Conservation (phyloP, 92 coral and sea anemone species). For the Scolanthus callimorphus region DNA sequence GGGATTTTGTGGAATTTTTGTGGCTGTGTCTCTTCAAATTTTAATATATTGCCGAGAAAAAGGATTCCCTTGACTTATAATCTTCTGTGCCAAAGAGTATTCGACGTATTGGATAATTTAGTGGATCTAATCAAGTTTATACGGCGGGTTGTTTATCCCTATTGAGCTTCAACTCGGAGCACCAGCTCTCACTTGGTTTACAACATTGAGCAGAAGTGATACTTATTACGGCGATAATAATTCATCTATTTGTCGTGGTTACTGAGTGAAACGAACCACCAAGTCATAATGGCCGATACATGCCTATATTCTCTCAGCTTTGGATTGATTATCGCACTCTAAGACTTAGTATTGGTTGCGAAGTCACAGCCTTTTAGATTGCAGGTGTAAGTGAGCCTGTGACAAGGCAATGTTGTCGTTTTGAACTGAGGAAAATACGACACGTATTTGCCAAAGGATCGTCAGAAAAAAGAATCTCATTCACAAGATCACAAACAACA, state of each 20-base stretch:
- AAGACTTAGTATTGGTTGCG: not conserved
- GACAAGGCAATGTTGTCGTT: conserved; percentile 3
- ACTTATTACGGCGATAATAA: not conserved
- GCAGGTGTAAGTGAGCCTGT: conserved; percentile 3
- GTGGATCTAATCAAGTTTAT: not conserved
- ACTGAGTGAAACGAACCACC: not conserved
- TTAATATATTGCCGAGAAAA: conserved; percentile 1
- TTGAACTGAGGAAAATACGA: not conserved
- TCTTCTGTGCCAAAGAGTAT: not conserved
- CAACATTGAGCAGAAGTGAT: not conserved
- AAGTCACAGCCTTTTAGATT: not conserved
- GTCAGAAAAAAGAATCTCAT: not conserved
- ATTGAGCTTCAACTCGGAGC: not conserved
- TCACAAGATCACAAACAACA: not conserved
- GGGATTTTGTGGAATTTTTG: conserved; percentile 6
- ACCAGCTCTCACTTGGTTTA: not conserved
- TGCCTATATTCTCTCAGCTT: not conserved
- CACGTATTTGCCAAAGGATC: not conserved
- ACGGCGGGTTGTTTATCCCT: not conserved
- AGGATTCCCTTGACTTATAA: not conserved
- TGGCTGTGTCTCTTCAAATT: conserved; percentile 4
- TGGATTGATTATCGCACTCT: not conserved
- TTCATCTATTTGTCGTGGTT: not conserved
- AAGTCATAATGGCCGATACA: not conserved
- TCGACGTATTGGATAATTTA: not conserved